These are phyloP conservation scores for Chelon labrosus DNA, from an alignment of 2,797 vertebrate species.

Conservation along the genomic window DNA sequence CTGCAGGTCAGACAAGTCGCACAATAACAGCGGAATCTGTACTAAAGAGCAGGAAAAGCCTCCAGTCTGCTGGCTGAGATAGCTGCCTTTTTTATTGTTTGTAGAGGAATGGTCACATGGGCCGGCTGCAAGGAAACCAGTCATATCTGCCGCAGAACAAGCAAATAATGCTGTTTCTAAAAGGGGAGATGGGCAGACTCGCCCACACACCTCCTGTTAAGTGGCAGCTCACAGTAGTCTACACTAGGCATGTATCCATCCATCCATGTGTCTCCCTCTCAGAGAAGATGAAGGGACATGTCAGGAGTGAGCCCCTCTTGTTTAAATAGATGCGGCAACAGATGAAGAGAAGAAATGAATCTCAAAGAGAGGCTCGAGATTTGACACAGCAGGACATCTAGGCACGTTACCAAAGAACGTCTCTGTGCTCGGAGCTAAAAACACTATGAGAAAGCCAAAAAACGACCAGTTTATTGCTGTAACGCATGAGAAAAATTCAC, in stretches of 20 bases:
- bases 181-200: constrained; percentile 79
- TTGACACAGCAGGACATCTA: constrained; percentile 60
- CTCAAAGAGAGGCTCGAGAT: constrained; percentile 63
- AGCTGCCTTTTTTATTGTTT: constrained; percentile 80
- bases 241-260: constrained; percentile 67
- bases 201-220: constrained; percentile 84
- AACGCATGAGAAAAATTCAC: constrained; percentile 11
- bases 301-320: constrained; percentile 65
- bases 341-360: constrained; percentile 68
- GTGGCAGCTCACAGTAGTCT: constrained; percentile 71
- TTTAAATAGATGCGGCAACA: constrained; percentile 72
- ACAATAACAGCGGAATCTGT: constrained; percentile 78
- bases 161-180: constrained; percentile 83
- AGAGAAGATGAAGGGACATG: constrained; percentile 67
- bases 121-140: constrained; percentile 77
- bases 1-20: constrained; percentile 62
- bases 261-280: constrained; percentile 66
- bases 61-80: constrained; percentile 81
- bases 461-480: constrained; percentile 18
- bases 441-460: constrained; percentile 31
- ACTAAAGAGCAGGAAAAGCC: constrained; percentile 82
- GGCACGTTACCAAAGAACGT: constrained; percentile 48
- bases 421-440: constrained; percentile 43
- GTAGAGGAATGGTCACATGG: constrained; percentile 76
- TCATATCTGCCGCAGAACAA: constrained; percentile 81